Base-by-base conservation (phyloP, 2,797 vertebrate genomes). In the Dermochelys coriacea region DNA sequence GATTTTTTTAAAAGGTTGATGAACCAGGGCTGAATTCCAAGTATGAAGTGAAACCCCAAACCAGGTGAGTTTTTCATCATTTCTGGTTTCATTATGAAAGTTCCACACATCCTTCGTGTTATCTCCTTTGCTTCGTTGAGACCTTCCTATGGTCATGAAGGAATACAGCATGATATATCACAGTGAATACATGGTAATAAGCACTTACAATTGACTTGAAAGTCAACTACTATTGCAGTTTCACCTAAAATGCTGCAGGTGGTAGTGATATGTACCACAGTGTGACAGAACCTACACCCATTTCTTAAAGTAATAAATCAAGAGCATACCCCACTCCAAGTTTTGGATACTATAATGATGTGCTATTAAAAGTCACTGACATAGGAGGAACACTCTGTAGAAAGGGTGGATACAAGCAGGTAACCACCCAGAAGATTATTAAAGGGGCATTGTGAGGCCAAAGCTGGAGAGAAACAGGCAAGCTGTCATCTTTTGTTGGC, bases 171-270 rank as follows among this genome's bases (percentile, higher is more conserved):
- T 25, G 8, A 21, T 16, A 82, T 55, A 86, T 49, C 6, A 59
- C 15, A 87, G 49, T 57, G 84, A 94, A 90, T 50, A 74, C 71
- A 84, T 54, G 8, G 8, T 85, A 78, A 84, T 50, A 51, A 37
- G 21, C 37, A 90, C 5, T 47, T 90, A 41, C 0, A 81, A 19
- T 25, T 92, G 54, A 50, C 82, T 49, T 31, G 81, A n/a, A 59
- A 59, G 7, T n/a, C 0, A 0, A 50, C 37, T 1, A 0, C 71
- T 81, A 1, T 15, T 31, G 7, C 77, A 92, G 25, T 34, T 78
- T 57, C 85, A 88, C 19, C 12, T 18, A 0, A 77, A 92, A 52
- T 77, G 47, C 50, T 89, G 88, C 88, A 27, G 27, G 12, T 12
- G 19, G 55, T 29, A 88, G 74, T 87, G 78, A 71, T 85, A 37